Evolutionary conservation across 2,113 vertebrate species (phyloP).

Genomic region (Sprattus sprattus): DNA sequence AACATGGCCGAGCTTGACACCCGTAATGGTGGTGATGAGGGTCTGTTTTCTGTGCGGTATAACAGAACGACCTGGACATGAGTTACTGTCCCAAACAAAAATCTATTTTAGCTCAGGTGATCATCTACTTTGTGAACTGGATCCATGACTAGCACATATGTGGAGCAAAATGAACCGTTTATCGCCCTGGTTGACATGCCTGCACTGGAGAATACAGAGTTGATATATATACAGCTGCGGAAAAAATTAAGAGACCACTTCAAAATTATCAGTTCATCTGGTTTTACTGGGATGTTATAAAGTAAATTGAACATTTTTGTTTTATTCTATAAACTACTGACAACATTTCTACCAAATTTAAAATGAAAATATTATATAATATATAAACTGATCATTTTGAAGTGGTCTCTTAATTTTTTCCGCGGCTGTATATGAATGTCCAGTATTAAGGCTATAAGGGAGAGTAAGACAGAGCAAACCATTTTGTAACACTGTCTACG

Average conservation of each 20-base stretch:
- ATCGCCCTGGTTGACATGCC: neutral
- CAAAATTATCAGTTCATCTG: too few relatives aligned
- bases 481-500: neutral
- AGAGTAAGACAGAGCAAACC: slow-evolving; percentile 12
- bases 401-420: too few relatives aligned
- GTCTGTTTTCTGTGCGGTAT: neutral
- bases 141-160: neutral
- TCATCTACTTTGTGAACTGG: neutral
- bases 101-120: neutral
- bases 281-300: too few relatives aligned
- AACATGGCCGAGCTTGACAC: too few relatives aligned
- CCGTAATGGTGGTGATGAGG: too few relatives aligned
- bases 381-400: too few relatives aligned
- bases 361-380: too few relatives aligned
- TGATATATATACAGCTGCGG: neutral
- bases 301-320: too few relatives aligned
- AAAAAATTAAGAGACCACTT: too few relatives aligned
- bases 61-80: neutral
- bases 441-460: slow-evolving; percentile 10
- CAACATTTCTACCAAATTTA: too few relatives aligned
- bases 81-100: neutral
- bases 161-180: neutral
- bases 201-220: neutral
- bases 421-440: neutral
- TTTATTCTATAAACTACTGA: too few relatives aligned